These are phyloP conservation scores for Pseudachorutes palmiensis DNA, from an alignment of 1,140 invertebrate species.

Conservation along the genomic window DNA sequence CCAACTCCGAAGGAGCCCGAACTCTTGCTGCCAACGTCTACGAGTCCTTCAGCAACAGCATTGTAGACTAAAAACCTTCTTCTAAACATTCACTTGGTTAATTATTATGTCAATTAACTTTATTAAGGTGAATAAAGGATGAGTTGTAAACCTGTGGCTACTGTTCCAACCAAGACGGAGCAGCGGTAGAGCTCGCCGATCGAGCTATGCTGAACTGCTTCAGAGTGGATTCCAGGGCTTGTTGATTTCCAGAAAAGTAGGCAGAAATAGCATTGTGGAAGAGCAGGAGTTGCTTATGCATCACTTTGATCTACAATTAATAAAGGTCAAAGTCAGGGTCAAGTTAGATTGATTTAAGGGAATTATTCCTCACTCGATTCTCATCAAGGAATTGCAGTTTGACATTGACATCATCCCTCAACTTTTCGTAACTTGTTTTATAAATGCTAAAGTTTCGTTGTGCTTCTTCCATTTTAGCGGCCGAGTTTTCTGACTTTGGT, in stretches of 20 bases:
- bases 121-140: conserved; percentile 2
- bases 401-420: conserved; percentile 83
- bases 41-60: conserved; percentile 59
- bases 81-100: background rate
- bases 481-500: conserved; percentile 52
- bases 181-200: conserved; percentile 54
- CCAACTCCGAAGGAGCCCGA: conserved; percentile 70
- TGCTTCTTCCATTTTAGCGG: conserved; percentile 62
- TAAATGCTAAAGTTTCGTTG: conserved; percentile 73
- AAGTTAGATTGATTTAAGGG: conserved; percentile 6
- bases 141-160: conserved; percentile 37
- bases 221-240: conserved; percentile 83
- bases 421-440: conserved; percentile 80
- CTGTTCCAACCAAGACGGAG: conserved; percentile 69
- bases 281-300: conserved; percentile 91
- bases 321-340: conserved; percentile 19
- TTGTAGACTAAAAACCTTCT: conserved; percentile 9
- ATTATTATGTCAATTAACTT: background rate
- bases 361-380: conserved; percentile 65
- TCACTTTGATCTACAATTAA: conserved; percentile 80
- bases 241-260: conserved; percentile 92
- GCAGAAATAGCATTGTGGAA: conserved; percentile 94
- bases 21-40: conserved; percentile 80
- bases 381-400: conserved; percentile 94
- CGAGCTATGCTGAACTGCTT: conserved; percentile 90